These are phyloP conservation scores for Andrena marginata DNA, from an alignment of 2,888 invertebrate species.

Conservation along the genomic window DNA sequence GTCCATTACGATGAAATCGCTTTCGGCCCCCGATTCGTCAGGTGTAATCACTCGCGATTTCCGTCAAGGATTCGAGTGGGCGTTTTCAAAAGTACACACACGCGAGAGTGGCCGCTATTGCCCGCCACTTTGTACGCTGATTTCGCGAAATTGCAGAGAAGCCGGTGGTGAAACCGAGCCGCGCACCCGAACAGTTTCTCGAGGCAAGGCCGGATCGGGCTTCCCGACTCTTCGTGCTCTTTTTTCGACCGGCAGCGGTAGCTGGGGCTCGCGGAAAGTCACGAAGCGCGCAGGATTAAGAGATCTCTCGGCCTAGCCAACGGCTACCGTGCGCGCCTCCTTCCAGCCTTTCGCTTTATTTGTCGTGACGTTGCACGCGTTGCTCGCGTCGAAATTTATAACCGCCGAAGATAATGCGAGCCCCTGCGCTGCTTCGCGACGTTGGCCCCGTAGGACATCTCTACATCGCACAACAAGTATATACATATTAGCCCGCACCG, in stretches of 20 bases:
- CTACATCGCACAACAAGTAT: constrained; percentile 37
- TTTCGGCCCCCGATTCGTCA: background rate
- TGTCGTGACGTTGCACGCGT: constrained; percentile 20
- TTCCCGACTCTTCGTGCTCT: constrained; percentile 54
- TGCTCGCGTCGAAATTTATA: constrained; percentile 6
- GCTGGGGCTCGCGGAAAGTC: constrained; percentile 44
- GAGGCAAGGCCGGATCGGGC: constrained; percentile 55
- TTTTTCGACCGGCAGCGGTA: constrained; percentile 31
- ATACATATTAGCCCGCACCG: constrained; percentile 34
- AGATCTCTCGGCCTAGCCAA: constrained; percentile 32
- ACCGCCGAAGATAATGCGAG: constrained; percentile 1
- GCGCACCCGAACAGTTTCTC: constrained; percentile 33
- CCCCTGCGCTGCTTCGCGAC: constrained; percentile 23
- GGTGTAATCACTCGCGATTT: constrained; percentile 17
- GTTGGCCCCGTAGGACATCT: constrained; percentile 23
- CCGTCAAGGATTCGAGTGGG: constrained; percentile 51
- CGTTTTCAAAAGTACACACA: constrained; percentile 50
- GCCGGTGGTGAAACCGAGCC: constrained; percentile 2
- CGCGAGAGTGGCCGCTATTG: constrained; percentile 14
- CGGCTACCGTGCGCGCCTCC: constrained; percentile 34
- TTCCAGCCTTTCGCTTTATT: constrained; percentile 34
- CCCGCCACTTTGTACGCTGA: constrained; percentile 58
- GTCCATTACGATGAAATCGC: constrained; percentile 11
- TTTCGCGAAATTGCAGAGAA: constrained; percentile 65
- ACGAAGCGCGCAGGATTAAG: constrained; percentile 52